These are phyloP conservation scores for Ochlodes sylvanus DNA, from an alignment of 2,888 invertebrate genomes.

Conservation along the genomic window DNA sequence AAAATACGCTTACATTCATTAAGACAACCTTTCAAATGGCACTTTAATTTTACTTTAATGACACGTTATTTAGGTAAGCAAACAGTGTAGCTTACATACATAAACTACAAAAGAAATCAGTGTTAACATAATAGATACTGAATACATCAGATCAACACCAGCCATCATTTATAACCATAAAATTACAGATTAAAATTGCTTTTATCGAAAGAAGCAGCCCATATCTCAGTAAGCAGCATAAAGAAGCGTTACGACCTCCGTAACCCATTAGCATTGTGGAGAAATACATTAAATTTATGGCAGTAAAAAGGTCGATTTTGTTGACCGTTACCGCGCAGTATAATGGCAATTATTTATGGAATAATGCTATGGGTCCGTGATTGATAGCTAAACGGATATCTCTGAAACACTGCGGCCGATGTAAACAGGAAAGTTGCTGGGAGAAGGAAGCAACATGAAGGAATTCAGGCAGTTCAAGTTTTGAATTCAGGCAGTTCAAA, in stretches of 20 bases:
- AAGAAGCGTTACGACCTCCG: conserved; percentile 8
- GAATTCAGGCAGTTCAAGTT: background rate
- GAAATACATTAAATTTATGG: conserved; percentile 23
- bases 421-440: conserved; percentile 1
- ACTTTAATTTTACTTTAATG: no score
- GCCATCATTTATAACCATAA: background rate
- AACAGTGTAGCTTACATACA: no score
- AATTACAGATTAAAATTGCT: background rate
- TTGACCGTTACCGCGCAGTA: conserved; percentile 7
- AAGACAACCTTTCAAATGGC: no score
- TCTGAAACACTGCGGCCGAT: background rate
- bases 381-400: background rate
- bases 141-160: background rate
- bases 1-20: no score
- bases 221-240: background rate
- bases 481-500: no score
- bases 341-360: conserved; percentile 6
- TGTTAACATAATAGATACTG: background rate
- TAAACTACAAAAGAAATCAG: no score
- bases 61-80: no score
- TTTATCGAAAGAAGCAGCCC: conserved; percentile 1
- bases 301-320: conserved; percentile 21
- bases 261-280: conserved; percentile 14
- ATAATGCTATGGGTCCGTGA: background rate
- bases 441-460: background rate